Conservation (phyloP, 2,888 invertebrate genomes). For the Galerucella nymphaeae region DNA sequence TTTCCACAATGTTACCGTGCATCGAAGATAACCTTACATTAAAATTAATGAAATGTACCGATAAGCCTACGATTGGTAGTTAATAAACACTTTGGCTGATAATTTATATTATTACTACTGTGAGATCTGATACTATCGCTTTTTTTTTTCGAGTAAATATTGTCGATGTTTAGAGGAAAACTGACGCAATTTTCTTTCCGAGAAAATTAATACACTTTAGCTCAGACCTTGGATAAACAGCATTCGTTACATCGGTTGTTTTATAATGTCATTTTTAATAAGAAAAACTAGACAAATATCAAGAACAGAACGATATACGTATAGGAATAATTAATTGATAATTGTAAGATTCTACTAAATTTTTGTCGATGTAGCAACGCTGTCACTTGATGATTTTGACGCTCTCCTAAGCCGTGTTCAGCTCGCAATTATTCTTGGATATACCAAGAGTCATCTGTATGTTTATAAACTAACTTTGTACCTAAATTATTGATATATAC, state of each 20-base stretch:
- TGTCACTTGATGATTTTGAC: too few relatives aligned
- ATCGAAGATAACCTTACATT: background rate
- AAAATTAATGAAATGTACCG: constrained; percentile 8
- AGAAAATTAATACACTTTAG: constrained; percentile 13
- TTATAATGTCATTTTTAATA: background rate
- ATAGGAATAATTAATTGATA: too few relatives aligned
- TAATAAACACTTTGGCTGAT: constrained; percentile 5
- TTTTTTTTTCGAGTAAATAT: background rate
- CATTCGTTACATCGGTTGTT: background rate
- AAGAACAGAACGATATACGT: too few relatives aligned
- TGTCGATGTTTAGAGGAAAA: background rate
- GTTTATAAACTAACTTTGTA: too few relatives aligned
- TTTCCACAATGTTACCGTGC: background rate
- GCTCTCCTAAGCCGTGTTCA: too few relatives aligned
- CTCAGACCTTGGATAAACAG: background rate
- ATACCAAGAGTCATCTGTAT: too few relatives aligned
- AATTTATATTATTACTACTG: constrained; percentile 8
- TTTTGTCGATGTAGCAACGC: too few relatives aligned
- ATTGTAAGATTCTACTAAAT: too few relatives aligned
- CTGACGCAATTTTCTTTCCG: constrained; percentile 10
- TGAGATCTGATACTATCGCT: background rate
- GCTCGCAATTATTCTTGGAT: too few relatives aligned
- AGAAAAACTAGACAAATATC: background rate
- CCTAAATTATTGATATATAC: too few relatives aligned
- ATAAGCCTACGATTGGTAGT: background rate